Percentiles rank a stretch among this genome's conserved stretches.
Conservation (phyloP, 2,888 invertebrate species). For the Amphiduros pacificus region DNA sequence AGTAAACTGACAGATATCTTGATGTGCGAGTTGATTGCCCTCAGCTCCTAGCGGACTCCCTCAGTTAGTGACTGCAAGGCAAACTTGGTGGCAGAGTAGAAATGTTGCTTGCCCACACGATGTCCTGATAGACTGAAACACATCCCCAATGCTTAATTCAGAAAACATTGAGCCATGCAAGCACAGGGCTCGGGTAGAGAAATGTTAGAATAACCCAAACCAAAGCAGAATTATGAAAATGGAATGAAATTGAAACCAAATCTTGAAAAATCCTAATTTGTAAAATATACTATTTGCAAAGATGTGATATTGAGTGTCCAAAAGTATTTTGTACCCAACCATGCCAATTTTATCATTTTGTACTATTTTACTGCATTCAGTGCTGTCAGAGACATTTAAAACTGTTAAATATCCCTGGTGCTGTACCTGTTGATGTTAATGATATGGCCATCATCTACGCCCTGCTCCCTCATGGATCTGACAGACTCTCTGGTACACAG, state of each 20-base stretch:
- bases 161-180: too few species aligned
- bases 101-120: neutral
- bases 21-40: neutral
- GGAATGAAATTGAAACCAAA: too few species aligned
- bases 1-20: neutral
- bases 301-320: too few species aligned
- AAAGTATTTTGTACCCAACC: too few species aligned
- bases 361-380: too few species aligned
- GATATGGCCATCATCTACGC: neutral
- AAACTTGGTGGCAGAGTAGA: neutral
- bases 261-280: too few species aligned
- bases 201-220: too few species aligned
- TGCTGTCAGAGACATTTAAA: neutral
- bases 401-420: neutral
- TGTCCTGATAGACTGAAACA: slow-evolving; percentile 1
- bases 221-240: too few species aligned
- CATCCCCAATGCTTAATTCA: too few species aligned
- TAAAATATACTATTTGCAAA: too few species aligned
- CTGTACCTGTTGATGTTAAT: slow-evolving; percentile 1
- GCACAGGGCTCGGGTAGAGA: too few species aligned
- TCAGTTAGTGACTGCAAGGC: neutral
- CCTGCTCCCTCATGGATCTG: neutral
- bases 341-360: too few species aligned
- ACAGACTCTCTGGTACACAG: neutral
- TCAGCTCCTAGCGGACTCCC: neutral